Base-by-base conservation (phyloP, 2,797 vertebrate species). In the Antennarius maculatus region DNA sequence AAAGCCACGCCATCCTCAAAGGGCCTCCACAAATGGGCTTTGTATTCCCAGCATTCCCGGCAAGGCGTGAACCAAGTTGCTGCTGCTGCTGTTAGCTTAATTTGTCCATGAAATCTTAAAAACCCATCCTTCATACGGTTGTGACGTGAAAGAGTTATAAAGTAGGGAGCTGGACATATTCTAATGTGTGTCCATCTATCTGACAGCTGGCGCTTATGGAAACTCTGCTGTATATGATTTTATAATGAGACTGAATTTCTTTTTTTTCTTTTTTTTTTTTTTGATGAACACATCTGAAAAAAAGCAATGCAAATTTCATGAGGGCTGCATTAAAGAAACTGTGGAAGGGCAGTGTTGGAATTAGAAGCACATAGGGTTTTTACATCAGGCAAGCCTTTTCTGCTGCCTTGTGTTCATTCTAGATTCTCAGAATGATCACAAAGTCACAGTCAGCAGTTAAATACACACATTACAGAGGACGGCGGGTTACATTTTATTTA, bases 381-480 rank as follows among this genome's bases (percentile, higher is more conserved):
- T 74, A 64, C 72, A 71, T 81, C 64, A 70, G 48, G 51, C 65
- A 39, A 45, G 49, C 39, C 2, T 23, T 23, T 37, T 42, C 59
- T 57, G 47, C 54, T 59, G 81, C 78, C 72, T 41, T 13, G 27
- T 62, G 46, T 53, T 58, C 45, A 63, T 75, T 69, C 70, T 54
- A 76, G 55, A 70, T 59, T 29, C 55, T 61, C 60, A 39, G 55
- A 61, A 63, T 68, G 77, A 74, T 72, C 54, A 65, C 66, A 72
- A 78, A 79, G 74, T 77, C 79, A 29, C 61, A 77, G 77, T 83
- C 77, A 80, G 76, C 83, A 80, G 80, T 83, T 88, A 80, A 79
- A 88, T 78, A 69, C 80, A 74, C 73, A 76, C 71, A 76, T 84
- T 86, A 82, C 70, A 63, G 45, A 73, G 61, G 55, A 54, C 18